Conservation (phyloP, 2,888 invertebrate species). For the Eristalis intricaria region DNA sequence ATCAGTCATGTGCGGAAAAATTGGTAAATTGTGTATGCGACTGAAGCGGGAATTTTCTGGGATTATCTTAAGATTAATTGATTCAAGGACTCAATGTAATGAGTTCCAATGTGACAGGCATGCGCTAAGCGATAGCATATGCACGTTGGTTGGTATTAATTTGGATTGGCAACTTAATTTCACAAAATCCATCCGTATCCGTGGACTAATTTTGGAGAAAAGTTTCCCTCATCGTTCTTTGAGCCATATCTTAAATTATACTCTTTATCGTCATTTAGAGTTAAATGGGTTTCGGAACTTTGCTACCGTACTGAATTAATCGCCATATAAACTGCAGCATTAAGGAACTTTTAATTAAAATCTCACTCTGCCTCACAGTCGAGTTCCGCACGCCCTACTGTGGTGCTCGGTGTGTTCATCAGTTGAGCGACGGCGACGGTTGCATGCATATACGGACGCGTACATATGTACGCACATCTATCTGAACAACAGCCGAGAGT, state of each 20-base stretch:
- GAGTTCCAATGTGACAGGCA: conserved; percentile 18
- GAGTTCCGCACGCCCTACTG: conserved; percentile 7
- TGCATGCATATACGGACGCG: neutral
- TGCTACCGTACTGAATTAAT: conserved; percentile 59
- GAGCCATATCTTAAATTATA: conserved; percentile 29
- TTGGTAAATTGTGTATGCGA: conserved; percentile 37
- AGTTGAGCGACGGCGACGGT: neutral
- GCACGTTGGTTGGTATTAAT: conserved; percentile 8
- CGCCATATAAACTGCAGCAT: conserved; percentile 58
- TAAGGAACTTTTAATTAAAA: conserved; percentile 69
- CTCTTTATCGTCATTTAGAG: conserved; percentile 51
- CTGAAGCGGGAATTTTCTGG: conserved; percentile 28
- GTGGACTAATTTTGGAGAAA: conserved; percentile 15
- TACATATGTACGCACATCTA: neutral
- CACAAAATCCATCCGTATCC: conserved; percentile 19
- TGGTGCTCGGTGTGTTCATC: neutral
- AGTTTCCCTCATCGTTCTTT: conserved; percentile 10
- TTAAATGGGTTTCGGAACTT: conserved; percentile 45
- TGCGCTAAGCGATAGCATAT: conserved; percentile 9
- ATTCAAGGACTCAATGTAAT: conserved; percentile 34
- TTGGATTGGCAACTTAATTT: conserved; percentile 35
- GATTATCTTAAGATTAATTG: conserved; percentile 60
- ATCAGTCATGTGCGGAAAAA: conserved; percentile 44
- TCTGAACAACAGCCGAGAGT: neutral
- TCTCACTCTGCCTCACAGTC: conserved; percentile 30